Percentiles rank a stretch among this genome's conserved stretches.
These are phyloP conservation scores for Phalacrocorax brasilianus DNA, from an alignment of 2,113 vertebrate genomes.

Conservation along the genomic window DNA sequence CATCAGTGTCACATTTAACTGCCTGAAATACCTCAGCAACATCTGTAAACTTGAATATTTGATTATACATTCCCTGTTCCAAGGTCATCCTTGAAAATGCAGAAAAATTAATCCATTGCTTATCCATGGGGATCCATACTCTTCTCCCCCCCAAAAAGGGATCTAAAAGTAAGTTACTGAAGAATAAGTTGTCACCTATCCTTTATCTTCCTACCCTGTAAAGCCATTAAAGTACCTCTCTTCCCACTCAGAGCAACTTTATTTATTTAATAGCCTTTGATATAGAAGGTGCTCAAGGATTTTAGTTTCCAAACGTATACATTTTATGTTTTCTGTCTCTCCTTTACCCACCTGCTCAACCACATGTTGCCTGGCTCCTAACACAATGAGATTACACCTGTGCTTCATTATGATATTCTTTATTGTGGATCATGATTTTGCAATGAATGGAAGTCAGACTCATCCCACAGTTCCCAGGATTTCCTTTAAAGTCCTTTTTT, in stretches of 20 bases:
- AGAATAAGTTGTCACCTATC: background rate
- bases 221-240: background rate
- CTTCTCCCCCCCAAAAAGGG: background rate
- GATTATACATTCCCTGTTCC: background rate
- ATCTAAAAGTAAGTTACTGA: background rate
- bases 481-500: background rate
- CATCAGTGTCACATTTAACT: background rate
- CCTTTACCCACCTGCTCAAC: background rate
- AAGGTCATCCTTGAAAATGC: background rate
- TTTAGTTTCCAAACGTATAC: background rate
- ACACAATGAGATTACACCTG: background rate
- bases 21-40: background rate
- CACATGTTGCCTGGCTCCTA: background rate
- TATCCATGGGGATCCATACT: background rate
- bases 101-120: background rate
- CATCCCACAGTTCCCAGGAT: fast-evolving
- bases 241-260: background rate
- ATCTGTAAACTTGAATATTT: background rate
- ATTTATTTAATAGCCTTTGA: background rate
- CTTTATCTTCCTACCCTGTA: background rate
- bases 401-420: background rate
- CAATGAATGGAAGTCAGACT: background rate
- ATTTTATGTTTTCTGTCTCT: background rate
- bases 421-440: background rate
- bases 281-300: background rate